Percentiles rank a stretch among this genome's conserved stretches.
Evolutionary conservation across 92 coral and sea anemone genomes (phyloP).

Genomic region (Montipora capitata): DNA sequence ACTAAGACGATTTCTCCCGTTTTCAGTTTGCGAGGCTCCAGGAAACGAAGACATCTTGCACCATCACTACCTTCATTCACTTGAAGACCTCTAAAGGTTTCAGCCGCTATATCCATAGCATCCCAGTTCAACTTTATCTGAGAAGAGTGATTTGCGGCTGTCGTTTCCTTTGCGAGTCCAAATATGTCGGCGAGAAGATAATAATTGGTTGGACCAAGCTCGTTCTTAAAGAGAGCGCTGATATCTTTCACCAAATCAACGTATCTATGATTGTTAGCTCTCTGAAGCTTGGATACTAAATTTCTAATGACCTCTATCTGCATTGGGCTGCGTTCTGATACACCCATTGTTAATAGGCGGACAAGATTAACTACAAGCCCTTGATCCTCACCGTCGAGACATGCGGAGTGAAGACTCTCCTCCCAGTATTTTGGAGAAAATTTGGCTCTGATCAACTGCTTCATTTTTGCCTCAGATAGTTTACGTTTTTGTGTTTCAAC

Average conservation of each 20-base stretch:
- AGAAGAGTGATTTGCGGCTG: slow-evolving; percentile 46
- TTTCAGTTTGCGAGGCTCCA: slow-evolving; percentile 19
- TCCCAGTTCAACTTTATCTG: not conserved
- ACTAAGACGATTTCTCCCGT: slow-evolving; percentile 49
- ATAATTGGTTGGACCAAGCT: slow-evolving; percentile 60
- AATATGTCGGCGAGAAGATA: slow-evolving; percentile 50
- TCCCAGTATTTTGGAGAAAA: slow-evolving; percentile 55
- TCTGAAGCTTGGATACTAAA: slow-evolving; percentile 54
- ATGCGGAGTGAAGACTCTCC: slow-evolving; percentile 30
- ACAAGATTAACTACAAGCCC: slow-evolving; percentile 47
- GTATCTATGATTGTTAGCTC: slow-evolving; percentile 38
- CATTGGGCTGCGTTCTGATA: slow-evolving; percentile 36
- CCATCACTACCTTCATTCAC: slow-evolving; percentile 71
- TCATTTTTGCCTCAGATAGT: slow-evolving; percentile 26
- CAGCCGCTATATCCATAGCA: slow-evolving; percentile 30
- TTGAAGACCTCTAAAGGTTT: slow-evolving; percentile 23
- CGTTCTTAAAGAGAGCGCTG: slow-evolving; percentile 53
- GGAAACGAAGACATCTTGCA: slow-evolving; percentile 49
- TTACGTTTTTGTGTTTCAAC: slow-evolving; percentile 10
- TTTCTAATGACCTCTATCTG: slow-evolving; percentile 54
- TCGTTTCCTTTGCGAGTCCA: slow-evolving; percentile 64
- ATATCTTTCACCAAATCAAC: slow-evolving; percentile 42
- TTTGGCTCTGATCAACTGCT: slow-evolving; percentile 25
- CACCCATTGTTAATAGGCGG: slow-evolving; percentile 42
- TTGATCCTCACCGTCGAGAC: slow-evolving; percentile 50